These are phyloP conservation scores for Tethea ocularis DNA, from an alignment of 2,888 invertebrate genomes.

Conservation along the genomic window DNA sequence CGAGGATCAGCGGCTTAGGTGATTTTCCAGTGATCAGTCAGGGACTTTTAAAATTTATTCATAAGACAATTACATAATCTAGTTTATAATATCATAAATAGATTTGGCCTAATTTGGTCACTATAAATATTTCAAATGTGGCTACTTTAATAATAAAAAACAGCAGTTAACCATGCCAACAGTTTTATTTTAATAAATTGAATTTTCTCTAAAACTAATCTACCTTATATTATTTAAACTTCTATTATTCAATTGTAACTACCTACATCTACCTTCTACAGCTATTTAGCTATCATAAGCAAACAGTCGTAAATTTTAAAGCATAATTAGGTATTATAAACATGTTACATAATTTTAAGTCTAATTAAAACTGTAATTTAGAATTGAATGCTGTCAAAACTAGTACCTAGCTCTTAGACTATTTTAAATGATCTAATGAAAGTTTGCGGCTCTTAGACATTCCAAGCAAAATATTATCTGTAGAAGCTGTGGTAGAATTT, in stretches of 20 bases:
- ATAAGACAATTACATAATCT: too few species aligned
- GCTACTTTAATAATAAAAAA: constrained; percentile 30
- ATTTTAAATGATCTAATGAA: constrained; percentile 60
- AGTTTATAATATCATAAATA: too few species aligned
- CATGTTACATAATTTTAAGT: constrained; percentile 15
- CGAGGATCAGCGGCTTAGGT: too few species aligned
- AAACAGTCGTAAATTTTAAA: constrained; percentile 51
- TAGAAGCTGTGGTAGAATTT: constrained; percentile 73
- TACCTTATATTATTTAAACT: constrained; percentile 37
- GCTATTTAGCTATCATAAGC: constrained; percentile 44
- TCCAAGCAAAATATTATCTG: constrained; percentile 78
- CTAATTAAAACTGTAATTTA: constrained; percentile 17
- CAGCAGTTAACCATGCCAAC: constrained; percentile 57
- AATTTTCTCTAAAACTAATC: constrained; percentile 40
- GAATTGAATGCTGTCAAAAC: constrained; percentile 14
- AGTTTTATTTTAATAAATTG: constrained; percentile 49
- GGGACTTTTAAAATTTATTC: too few species aligned
- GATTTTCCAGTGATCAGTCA: too few species aligned
- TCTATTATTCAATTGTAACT: constrained; percentile 43
- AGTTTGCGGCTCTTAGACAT: constrained; percentile 69
- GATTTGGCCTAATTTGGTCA: too few species aligned
- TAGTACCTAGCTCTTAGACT: constrained; percentile 28
- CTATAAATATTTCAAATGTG: constrained; percentile 16
- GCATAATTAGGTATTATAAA: constrained; percentile 50
- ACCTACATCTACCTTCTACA: constrained; percentile 31